Percentiles rank a stretch among this genome's conserved stretches.
phyloP scores from a whole-genome alignment of 2,113 vertebrate genomes.

The Bothrops jararaca region DNA sequence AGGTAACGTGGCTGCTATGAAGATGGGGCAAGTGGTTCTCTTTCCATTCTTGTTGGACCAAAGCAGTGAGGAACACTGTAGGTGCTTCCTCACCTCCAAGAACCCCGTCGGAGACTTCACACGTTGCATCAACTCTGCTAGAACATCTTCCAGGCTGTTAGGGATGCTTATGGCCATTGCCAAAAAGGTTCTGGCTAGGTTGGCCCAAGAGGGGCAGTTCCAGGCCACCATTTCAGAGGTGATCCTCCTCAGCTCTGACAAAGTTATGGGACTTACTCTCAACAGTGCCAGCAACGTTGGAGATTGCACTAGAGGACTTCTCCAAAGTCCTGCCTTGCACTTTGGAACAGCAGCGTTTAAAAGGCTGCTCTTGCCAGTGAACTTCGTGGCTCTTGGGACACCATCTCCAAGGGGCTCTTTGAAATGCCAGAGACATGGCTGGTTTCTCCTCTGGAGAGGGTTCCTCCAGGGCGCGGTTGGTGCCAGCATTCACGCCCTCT shows the following conservation, averaged over 20 bases:
- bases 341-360: neutral
- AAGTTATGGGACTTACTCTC: neutral
- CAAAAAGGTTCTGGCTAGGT: too few relatives aligned
- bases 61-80: neutral
- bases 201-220: neutral
- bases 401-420: neutral
- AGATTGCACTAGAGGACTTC: neutral
- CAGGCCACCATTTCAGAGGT: neutral
- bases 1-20: neutral
- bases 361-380: neutral
- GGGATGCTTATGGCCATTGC: neutral
- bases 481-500: neutral
- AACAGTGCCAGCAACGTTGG: neutral
- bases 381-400: neutral
- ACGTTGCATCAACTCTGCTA: neutral
- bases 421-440: neutral
- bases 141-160: neutral
- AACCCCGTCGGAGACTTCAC: neutral
- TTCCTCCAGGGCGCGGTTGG: constrained; percentile 11
- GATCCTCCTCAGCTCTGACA: neutral
- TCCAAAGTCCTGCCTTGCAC: neutral
- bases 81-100: neutral
- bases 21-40: neutral
- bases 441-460: constrained; percentile 12
- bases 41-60: neutral